Base-by-base conservation (phyloP, 2,113 vertebrate species). In the Apteryx owenii region DNA sequence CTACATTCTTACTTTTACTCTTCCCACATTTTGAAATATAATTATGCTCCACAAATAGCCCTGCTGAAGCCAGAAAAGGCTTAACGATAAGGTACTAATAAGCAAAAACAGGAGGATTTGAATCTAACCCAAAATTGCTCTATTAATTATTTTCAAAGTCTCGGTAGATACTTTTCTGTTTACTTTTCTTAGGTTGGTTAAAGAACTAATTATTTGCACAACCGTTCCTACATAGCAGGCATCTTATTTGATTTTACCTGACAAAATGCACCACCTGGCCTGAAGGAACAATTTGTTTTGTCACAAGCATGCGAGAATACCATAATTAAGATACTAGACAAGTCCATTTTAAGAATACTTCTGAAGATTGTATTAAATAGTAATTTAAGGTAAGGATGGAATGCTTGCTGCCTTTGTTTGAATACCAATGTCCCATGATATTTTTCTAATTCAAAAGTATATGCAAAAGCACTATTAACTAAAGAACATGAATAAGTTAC, bases 241-340 rank as follows among this genome's bases (percentile, higher is more conserved):
- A 61, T 0, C 0, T 16, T 88, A 53, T 78, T 85, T 85, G 36
- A 89, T 81, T 82, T 95, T 91, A 85, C 62, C 81, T 91, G 88
- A 92, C 83, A 95, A 95, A 95, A 95, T 50, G 53, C 78, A 91
- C 75, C 93, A 94, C 88, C 91, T 89, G 84, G 73, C 46, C 50
- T 60, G 46, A 46, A 90, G 64, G 51, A 96, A 95, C 0, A 0
- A 88, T 81, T 88, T 94, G 58, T 89, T 92, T 89, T 75, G 81
- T 81, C 88, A 56, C 38, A 82, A 79, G 72, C 17, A 4, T 51
- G 70, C 95, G 66, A 96, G 62, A n/a, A 96, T 86, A 91, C 62
- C 31, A 38, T 91, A 71, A 97, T 95, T 94, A 89, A 92, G 83
- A 88, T 19, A 66, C n/a, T 53, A 70, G 75, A 33, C 75, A 88